Evolutionary conservation across 2,113 vertebrate species (phyloP).

Genomic region (Antennarius striatus): DNA sequence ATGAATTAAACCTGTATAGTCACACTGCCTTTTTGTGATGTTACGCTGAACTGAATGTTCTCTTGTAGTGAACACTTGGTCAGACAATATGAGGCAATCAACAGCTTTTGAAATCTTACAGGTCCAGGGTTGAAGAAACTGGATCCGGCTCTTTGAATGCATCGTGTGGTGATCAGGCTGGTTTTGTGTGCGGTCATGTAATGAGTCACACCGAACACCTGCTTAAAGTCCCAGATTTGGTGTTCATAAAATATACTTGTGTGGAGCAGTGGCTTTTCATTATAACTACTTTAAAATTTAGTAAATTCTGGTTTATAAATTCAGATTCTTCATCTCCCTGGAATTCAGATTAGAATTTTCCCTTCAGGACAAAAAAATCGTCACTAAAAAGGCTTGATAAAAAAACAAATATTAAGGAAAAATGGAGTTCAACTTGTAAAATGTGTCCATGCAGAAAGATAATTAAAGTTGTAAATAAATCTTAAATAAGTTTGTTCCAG

Average conservation of each 20-base stretch:
- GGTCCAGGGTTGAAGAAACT: conserved; percentile 17
- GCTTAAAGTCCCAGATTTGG: conserved; percentile 15
- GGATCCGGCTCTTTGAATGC: conserved; percentile 35
- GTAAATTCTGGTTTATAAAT: too few relatives aligned
- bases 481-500: too few relatives aligned
- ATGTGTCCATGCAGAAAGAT: too few relatives aligned
- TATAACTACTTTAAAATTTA: too few relatives aligned
- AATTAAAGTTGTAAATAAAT: too few relatives aligned
- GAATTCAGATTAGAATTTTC: too few relatives aligned
- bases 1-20: background rate
- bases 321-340: too few relatives aligned
- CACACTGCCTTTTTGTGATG: background rate
- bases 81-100: conserved; percentile 27
- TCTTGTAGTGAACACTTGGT: background rate
- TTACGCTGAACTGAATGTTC: too few relatives aligned
- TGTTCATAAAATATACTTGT: background rate
- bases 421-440: too few relatives aligned
- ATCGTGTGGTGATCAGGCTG: conserved; percentile 12
- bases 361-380: too few relatives aligned
- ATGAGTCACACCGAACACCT: conserved; percentile 26
- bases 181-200: conserved; percentile 30
- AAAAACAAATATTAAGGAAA: too few relatives aligned
- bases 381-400: too few relatives aligned
- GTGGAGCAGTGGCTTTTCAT: background rate
- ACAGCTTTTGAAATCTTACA: conserved; percentile 29